These are phyloP conservation scores for Schrankia costaestrigalis DNA, from an alignment of 2,888 invertebrate species.

Conservation along the genomic window DNA sequence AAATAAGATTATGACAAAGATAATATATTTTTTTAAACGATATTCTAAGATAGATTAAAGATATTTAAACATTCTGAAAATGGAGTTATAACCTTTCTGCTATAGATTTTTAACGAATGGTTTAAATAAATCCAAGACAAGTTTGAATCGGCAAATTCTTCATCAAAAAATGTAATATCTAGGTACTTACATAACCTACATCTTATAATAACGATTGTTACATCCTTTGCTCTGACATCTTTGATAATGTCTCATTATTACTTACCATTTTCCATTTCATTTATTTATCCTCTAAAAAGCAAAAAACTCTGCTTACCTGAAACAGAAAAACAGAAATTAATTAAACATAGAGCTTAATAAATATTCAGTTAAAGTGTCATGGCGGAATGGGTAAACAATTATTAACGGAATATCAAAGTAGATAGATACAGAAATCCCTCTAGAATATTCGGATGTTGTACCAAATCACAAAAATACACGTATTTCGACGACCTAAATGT, in stretches of 20 bases:
- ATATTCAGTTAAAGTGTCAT: background rate
- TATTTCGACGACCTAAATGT: too few relatives aligned
- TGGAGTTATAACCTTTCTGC: too few relatives aligned
- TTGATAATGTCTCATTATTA: background rate
- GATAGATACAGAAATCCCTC: slow-evolving; percentile 17
- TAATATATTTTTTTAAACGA: too few relatives aligned
- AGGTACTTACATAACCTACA: too few relatives aligned
- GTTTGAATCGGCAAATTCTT: too few relatives aligned
- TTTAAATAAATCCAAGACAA: too few relatives aligned
- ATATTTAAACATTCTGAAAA: too few relatives aligned
- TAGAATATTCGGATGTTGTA: slow-evolving; percentile 16
- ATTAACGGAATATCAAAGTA: slow-evolving; percentile 11
- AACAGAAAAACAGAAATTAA: slow-evolving; percentile 28
- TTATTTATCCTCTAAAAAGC: slow-evolving; percentile 4
- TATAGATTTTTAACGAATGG: too few relatives aligned
- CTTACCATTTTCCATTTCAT: slow-evolving; percentile 16
- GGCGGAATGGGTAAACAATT: background rate
- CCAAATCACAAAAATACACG: slow-evolving; percentile 16
- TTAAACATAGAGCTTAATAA: slow-evolving; percentile 5
- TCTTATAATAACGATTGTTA: too few relatives aligned
- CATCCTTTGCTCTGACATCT: slow-evolving; percentile 8
- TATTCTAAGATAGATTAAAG: too few relatives aligned
- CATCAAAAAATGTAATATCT: too few relatives aligned
- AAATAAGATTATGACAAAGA: too few relatives aligned
- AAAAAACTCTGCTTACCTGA: slow-evolving; percentile 33